Percentiles rank a stretch among this genome's conserved stretches.
phyloP scores from a whole-genome alignment of 1,140 invertebrate genomes.

The Drosophila varians region DNA sequence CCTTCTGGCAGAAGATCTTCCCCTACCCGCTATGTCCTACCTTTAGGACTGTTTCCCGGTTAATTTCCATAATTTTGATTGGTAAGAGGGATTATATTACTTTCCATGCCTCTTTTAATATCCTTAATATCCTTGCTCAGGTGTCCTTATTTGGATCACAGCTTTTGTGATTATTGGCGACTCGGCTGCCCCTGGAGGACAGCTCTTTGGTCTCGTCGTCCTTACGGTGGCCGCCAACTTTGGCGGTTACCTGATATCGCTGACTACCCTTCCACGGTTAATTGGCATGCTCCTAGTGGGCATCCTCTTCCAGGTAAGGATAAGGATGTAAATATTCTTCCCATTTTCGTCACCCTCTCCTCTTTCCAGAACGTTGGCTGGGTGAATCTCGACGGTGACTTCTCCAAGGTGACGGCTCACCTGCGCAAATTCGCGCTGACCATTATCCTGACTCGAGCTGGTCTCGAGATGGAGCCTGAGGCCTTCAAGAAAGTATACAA shows the following conservation, averaged over 20 bases:
- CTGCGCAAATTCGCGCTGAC: constrained; percentile 94
- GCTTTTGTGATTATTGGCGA: constrained; percentile 89
- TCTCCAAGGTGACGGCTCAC: constrained; percentile 86
- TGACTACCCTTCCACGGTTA: constrained; percentile 92
- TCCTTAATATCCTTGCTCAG: constrained; percentile 56
- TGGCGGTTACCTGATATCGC: constrained; percentile 90
- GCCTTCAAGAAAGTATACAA: constrained; percentile 92
- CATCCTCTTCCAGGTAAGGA: constrained; percentile 87
- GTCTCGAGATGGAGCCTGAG: constrained; percentile 94
- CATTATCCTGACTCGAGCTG: constrained; percentile 96
- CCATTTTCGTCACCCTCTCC: neutral
- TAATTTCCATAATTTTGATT: constrained; percentile 88
- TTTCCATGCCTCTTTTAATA: neutral
- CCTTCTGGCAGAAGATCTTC: constrained; percentile 89
- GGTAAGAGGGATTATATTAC: constrained; percentile 79
- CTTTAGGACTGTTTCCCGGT: constrained; percentile 90
- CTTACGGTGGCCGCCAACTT: constrained; percentile 91
- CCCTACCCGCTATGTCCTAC: constrained; percentile 92
- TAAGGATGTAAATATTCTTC: neutral
- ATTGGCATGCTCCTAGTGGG: constrained; percentile 94
- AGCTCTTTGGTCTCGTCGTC: constrained; percentile 90
- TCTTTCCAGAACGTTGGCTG: constrained; percentile 88
- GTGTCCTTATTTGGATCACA: constrained; percentile 90
- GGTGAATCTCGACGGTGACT: constrained; percentile 88
- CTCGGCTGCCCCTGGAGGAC: constrained; percentile 90